phyloP scores from a whole-genome alignment of 2,888 invertebrate genomes.

The Cephus nigrinus region DNA sequence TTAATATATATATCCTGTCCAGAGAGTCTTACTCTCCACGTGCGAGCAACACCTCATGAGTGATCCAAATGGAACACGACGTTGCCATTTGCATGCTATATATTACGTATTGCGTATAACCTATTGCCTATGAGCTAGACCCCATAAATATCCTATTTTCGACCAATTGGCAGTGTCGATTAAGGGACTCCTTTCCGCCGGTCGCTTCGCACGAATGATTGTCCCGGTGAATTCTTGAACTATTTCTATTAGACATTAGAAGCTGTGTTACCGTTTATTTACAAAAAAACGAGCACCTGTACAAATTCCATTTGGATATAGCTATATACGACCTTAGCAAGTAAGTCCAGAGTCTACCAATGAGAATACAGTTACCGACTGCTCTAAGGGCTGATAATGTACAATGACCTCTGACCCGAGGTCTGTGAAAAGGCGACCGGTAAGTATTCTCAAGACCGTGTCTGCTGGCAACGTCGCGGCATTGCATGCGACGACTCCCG shows the following conservation, averaged over 20 bases:
- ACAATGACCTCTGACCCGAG: not conserved
- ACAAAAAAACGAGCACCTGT: not conserved
- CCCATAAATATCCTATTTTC: not conserved
- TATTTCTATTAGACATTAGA: not conserved
- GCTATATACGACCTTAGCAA: not conserved
- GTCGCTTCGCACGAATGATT: not conserved
- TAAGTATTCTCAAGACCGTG: not conserved
- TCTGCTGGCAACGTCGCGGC: conserved; percentile 53
- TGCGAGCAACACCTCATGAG: conserved; percentile 58
- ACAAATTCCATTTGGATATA: not conserved
- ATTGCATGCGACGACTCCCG: conserved; percentile 53
- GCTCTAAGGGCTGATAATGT: not conserved
- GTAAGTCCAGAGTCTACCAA: not conserved
- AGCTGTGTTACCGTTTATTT: not conserved
- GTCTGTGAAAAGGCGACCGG: not conserved
- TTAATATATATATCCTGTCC: conserved; percentile 8
- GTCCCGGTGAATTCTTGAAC: not conserved
- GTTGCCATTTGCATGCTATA: conserved; percentile 54
- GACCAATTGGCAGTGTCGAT: not conserved
- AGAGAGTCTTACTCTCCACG: conserved; percentile 10
- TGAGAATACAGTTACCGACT: not conserved
- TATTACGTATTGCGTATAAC: not conserved
- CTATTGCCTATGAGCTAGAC: not conserved
- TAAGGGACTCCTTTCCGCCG: not conserved
- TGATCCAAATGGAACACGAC: conserved; percentile 57